Evolutionary conservation across 2,113 vertebrate species (phyloP).

Genomic region (Meles meles): DNA sequence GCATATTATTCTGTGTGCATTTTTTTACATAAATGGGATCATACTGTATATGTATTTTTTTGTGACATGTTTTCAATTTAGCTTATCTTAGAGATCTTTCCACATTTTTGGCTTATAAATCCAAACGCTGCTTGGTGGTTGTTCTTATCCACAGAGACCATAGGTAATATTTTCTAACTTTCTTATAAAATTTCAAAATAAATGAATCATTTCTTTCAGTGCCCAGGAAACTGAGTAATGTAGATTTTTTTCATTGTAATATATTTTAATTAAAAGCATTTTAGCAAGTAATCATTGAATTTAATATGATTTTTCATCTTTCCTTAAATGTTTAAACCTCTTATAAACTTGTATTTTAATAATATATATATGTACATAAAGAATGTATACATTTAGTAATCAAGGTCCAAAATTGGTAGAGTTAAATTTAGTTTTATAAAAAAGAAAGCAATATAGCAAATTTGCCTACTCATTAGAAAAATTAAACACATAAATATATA

Average conservation of each 20-base stretch:
- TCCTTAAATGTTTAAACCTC: conserved; percentile 25
- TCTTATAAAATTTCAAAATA: conserved; percentile 9
- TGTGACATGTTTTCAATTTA: background rate
- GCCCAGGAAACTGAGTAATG: background rate
- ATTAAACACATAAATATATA: background rate
- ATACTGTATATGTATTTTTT: background rate
- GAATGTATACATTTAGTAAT: background rate
- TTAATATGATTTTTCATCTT: conserved; percentile 9
- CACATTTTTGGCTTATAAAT: background rate
- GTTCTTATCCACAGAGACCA: conserved; percentile 25
- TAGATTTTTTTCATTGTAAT: background rate
- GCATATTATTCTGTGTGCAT: background rate
- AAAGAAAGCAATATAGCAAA: conserved; percentile 6
- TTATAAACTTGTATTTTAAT: conserved; percentile 11
- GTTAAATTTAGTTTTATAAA: conserved; percentile 4
- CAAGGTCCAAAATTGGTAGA: background rate
- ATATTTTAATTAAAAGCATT: conserved; percentile 25
- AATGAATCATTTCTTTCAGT: background rate
- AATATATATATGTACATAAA: background rate
- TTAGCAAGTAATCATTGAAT: conserved; percentile 1
- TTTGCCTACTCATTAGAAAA: conserved; percentile 20
- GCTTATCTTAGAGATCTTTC: background rate
- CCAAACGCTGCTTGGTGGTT: conserved; percentile 11
- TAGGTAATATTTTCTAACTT: background rate
- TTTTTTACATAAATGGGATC: background rate